Evolutionary conservation across 2,888 invertebrate genomes (phyloP), one percentile per base, ranked within the genome.

Genomic region (Dicyrtomina minuta): DNA sequence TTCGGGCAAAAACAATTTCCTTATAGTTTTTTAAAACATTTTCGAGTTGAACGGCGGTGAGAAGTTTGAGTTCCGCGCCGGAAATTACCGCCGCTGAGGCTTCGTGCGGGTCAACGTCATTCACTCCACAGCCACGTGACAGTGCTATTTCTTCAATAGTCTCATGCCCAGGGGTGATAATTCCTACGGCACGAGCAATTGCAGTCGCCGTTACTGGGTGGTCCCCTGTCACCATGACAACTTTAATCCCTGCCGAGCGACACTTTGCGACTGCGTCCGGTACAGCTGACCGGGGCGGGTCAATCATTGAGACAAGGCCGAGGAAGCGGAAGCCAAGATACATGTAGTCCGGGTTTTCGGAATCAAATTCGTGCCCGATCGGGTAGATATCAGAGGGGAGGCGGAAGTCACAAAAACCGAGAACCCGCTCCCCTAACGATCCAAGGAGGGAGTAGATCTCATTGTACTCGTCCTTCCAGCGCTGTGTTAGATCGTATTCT

Each of bases 341-440:
- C 90, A 91, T 79, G 90, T 90, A 51, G n/a, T n/a, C n/a, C n/a
- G 83, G 83, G 3, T 84, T 80, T 27, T 84, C 80, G 0, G 86
- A 81, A 69, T 87, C 86, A 74, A 89, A 90, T 13, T 79, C 77
- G 79, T 81, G 88, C 26, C 85, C 86, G 10, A 81, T 79, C 1
- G 87, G 87, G 78, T 80, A 87, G 67, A 82, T 79, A 26, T 82
- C 81, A 1, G 78, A 41, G 10, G 82, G 81, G 46, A 84, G 80
- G 44, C 79, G 78, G 44, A 80, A 79, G 74, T 84, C 84, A 72
- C 83, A 83, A 77, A 84, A 84, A 24, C 83, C 79, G 60, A 93
- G 84, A 0, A 94, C 92, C 70, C 93, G 86, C 81, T 94, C 93
- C 24, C 94, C 94, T 81, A 90, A 87, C 75, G 90, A 90, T 64